Evolutionary conservation across 2,113 vertebrate species (phyloP).

Genomic region (Nicator chloris): DNA sequence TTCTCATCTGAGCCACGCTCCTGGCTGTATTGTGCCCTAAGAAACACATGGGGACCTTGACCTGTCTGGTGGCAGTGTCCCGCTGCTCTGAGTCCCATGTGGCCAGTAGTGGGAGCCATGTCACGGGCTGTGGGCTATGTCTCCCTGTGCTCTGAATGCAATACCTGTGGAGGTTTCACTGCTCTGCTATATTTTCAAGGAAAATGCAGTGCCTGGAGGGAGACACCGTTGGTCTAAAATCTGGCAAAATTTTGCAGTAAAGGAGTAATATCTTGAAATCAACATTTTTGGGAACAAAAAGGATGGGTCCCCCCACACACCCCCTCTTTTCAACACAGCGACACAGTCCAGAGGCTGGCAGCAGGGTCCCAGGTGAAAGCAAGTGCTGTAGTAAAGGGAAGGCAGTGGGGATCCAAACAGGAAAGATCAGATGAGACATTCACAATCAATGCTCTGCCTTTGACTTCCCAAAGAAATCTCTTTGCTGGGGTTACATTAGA

Average conservation of each 20-base stretch:
- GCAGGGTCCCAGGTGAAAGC: neutral
- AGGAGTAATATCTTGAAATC: neutral
- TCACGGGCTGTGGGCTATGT: accelerated
- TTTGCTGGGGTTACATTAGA: neutral
- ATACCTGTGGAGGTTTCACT: neutral
- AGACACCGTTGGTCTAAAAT: neutral
- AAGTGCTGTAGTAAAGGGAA: neutral
- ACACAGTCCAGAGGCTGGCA: neutral
- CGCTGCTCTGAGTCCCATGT: accelerated
- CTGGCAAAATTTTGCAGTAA: neutral
- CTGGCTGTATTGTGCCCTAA: neutral
- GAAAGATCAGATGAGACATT: neutral
- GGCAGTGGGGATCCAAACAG: neutral
- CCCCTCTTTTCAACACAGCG: neutral
- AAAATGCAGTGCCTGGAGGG: neutral
- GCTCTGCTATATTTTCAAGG: neutral
- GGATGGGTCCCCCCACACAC: accelerated
- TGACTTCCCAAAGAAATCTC: neutral
- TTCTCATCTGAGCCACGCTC: neutral
- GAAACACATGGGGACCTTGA: accelerated
- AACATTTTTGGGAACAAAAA: neutral
- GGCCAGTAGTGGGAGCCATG: accelerated
- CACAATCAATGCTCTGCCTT: neutral
- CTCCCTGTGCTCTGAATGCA: neutral
- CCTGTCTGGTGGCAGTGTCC: accelerated